These are phyloP conservation scores for Drosophila takahashii DNA, from an alignment of 1,140 invertebrate genomes.

Conservation along the genomic window DNA sequence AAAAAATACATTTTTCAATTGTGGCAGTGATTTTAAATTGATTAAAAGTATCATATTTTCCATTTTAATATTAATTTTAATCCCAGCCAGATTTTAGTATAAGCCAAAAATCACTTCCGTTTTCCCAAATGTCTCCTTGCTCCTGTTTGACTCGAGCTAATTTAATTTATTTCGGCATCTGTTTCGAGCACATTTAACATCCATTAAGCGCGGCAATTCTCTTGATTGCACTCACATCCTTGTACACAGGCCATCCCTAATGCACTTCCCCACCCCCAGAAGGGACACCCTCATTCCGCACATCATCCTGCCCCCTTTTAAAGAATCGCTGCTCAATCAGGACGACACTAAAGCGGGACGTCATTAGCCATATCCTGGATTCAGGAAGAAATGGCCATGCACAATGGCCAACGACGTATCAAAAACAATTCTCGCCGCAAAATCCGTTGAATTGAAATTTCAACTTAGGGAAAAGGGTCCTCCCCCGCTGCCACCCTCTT, in stretches of 20 bases:
- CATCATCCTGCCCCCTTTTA: constrained; percentile 7
- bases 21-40: too few relatives aligned
- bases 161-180: constrained; percentile 83
- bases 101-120: neutral
- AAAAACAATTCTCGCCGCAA: constrained; percentile 75
- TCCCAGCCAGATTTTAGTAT: too few relatives aligned
- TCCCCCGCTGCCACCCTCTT: neutral
- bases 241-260: constrained; percentile 29
- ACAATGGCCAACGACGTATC: constrained; percentile 63
- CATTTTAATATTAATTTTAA: neutral
- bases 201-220: constrained; percentile 80
- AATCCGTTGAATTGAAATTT: constrained; percentile 83
- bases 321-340: constrained; percentile 16
- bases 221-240: constrained; percentile 73
- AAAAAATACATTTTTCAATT: too few relatives aligned
- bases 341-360: constrained; percentile 36
- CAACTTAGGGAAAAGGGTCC: constrained; percentile 62
- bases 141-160: constrained; percentile 52
- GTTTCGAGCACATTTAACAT: constrained; percentile 80
- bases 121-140: constrained; percentile 10
- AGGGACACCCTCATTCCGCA: constrained; percentile 19
- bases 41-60: too few relatives aligned
- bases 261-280: constrained; percentile 6
- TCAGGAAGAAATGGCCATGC: constrained; percentile 33
- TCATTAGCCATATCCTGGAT: constrained; percentile 48